Conservation (phyloP, 2,113 vertebrate genomes). For the Sorex araneus region DNA sequence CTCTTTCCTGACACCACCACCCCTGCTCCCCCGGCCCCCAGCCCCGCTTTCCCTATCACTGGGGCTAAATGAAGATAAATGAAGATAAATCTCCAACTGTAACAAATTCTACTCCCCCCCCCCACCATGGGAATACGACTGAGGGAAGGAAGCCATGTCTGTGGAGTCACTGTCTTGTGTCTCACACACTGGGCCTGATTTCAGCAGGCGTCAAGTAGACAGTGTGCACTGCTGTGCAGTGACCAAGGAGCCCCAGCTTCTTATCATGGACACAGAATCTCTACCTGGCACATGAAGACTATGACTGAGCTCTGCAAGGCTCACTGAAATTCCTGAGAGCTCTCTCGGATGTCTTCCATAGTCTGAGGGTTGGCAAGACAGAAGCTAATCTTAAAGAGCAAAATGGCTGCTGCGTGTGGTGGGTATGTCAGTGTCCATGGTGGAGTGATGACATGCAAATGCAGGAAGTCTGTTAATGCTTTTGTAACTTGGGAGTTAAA, state of each 20-base stretch:
- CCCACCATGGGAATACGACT: not conserved
- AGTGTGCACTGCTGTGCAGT: not conserved
- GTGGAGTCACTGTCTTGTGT: not conserved
- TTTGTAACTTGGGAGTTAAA: too few species aligned
- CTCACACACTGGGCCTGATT: not conserved
- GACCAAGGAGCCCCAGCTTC: not conserved
- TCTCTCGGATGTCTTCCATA: not conserved
- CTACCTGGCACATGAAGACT: not conserved
- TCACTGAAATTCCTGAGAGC: not conserved
- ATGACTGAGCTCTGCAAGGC: not conserved
- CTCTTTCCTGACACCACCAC: not conserved
- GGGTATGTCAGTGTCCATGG: not conserved
- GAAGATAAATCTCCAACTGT: conserved; percentile 36
- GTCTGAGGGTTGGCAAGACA: not conserved
- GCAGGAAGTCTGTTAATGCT: not conserved
- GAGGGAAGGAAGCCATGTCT: not conserved
- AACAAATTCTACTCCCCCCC: not conserved
- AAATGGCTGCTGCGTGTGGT: not conserved
- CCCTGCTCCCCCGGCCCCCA: too few species aligned
- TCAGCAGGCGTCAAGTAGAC: not conserved
- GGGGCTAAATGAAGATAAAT: not conserved
- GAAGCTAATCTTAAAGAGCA: not conserved
- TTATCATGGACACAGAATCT: not conserved
- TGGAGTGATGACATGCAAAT: not conserved
- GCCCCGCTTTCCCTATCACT: not conserved